Base-by-base conservation (phyloP, 2,888 invertebrate species). In the Rhogogaster chlorosoma region DNA sequence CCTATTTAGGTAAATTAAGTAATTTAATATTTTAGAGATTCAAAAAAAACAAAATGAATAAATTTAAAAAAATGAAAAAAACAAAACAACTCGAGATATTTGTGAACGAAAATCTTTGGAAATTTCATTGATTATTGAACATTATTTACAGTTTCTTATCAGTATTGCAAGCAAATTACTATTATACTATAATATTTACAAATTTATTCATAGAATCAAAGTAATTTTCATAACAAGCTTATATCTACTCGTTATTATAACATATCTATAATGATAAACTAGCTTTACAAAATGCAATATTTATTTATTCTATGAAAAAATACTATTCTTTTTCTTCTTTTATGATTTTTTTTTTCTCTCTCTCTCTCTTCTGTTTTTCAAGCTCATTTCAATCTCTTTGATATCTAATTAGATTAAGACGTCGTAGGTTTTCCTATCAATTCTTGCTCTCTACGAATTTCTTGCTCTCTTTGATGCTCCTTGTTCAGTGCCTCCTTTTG, bases 401-500 rank as follows among this genome's bases (percentile, higher is more conserved):
- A 80, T 26, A 75, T 38, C 18, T 26, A 32, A 22, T 64, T 87
- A 88, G 49, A 22, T 64, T 87, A 88, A 82, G 78, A 82, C 15
- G 82, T 73, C 87, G 57, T 29, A 86, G 89, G 91, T 87, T 91
- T 92, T 77, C 90, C 91, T 85, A 93, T 92, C 70, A 92, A 87
- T 86, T 93, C 92, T 88, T 93, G 91, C 86, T 93, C 93, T 84
- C 91, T 89, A 84, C 90, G 92, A 80, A 91, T 87, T 87, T 93
- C 92, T 86, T 92, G 90, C 84, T 92, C 92, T 18, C 92, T 90
- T 84, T 90, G 91, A 53, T 91, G 90, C 86, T 92, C 92, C 84
- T 89, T 92, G 42, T 90, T 90, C 49, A 93, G 89, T 32, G 92
- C 91, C 88, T 93, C 93, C 87, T 93, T 94, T 88, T 94, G 93